Conservation (phyloP, 2,113 vertebrate genomes). For the Hippolais icterina region DNA sequence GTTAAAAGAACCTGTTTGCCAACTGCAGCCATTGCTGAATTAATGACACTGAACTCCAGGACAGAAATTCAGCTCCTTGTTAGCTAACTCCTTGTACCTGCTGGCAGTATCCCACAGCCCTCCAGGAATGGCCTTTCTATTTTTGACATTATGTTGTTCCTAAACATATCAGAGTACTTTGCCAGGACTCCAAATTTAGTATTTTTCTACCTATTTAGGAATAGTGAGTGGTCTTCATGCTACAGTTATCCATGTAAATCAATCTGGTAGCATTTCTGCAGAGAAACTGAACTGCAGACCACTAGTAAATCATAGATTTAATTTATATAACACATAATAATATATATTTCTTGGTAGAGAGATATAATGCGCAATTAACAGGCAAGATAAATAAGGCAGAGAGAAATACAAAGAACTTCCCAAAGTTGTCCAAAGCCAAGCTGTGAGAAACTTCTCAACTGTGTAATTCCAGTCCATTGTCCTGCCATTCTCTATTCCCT, state of each 20-base stretch:
- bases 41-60: not conserved
- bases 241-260: not conserved
- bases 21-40: not conserved
- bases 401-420: not conserved
- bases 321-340: not conserved
- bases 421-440: not conserved
- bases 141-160: not conserved
- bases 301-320: not conserved
- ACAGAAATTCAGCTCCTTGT: not conserved
- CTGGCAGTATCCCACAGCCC: not conserved
- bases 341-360: not conserved
- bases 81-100: not conserved
- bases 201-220: not conserved
- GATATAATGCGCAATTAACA: not conserved
- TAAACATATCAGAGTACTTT: not conserved
- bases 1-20: not conserved
- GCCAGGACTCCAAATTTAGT: not conserved
- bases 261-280: not conserved
- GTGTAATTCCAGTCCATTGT: not conserved
- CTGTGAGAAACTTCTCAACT: not conserved
- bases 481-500: not conserved
- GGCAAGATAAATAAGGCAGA: not conserved
- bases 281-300: not conserved
- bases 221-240: not conserved
- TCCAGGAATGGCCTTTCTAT: not conserved